Percentiles rank a stretch among this genome's conserved stretches.
Conservation (phyloP, 2,797 vertebrate genomes). For the Myotis planiceps region DNA sequence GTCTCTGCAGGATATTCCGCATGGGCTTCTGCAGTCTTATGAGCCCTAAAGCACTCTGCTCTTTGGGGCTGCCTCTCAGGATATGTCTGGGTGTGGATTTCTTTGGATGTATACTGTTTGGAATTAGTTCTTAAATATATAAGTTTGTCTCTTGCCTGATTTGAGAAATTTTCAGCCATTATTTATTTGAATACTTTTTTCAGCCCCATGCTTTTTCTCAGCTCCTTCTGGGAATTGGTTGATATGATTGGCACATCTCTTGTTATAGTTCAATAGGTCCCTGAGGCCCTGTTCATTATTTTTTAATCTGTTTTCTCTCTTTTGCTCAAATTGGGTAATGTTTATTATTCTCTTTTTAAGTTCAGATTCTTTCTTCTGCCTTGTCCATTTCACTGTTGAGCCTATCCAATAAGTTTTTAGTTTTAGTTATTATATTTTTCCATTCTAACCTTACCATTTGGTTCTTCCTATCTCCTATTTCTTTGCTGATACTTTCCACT, state of each 20-base stretch:
- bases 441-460: background rate
- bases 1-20: conserved; percentile 92
- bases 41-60: conserved; percentile 91
- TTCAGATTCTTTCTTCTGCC: background rate
- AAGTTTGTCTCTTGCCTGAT: background rate
- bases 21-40: conserved; percentile 92
- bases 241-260: background rate
- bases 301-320: conserved; percentile 17
- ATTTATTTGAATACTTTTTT: conserved; percentile 30
- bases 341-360: background rate
- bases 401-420: background rate
- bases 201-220: background rate
- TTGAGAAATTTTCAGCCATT: background rate
- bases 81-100: background rate
- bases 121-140: conserved; percentile 8
- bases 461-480: background rate
- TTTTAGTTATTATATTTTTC: background rate
- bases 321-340: background rate
- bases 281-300: background rate
- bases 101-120: background rate
- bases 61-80: conserved; percentile 85
- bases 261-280: background rate
- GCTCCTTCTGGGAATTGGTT: background rate
- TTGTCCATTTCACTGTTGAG: background rate
- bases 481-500: background rate